Evolutionary conservation across 2,888 invertebrate genomes (phyloP), one percentile per base, ranked within the genome.

Genomic region (Acleris sparsana): DNA sequence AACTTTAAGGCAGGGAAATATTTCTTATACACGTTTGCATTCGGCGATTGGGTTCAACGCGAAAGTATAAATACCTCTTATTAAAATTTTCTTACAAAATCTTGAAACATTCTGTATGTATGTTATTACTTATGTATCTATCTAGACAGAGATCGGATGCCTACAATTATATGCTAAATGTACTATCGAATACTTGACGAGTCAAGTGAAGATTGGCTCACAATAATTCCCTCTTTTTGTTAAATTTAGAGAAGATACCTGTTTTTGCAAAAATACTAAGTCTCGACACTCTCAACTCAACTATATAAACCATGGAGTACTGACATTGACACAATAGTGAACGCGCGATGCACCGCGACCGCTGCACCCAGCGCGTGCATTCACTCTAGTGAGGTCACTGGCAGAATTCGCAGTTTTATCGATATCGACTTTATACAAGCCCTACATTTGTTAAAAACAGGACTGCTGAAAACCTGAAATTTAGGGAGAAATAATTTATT

Each of bases 351-450:
- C 75, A 78, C 76, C 75, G 76, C 46, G 51, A 68, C 69, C 72
- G 77, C 74, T 80, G 83, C 80, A 82, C 78, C 78, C 71, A 70
- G 71, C 71, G 73, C 75, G 74, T 79, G 80, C 81, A 80, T 78
- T 76, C 73, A 73, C 72, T 64, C 60, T 84, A 86, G 87, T 80
- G 87, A 79, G 72, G 87, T 43, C 72, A 67, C 62, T 29, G 25
- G 5, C 33, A 39, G 3, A 39, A 39, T 9, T 13, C 20, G 13
- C 1, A 33, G 39, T 25, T 20, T 68, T 71, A 72, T 79, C 80
- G 79, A 80, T 76, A 71, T 64, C 69, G 51, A 62, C 52, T 63
- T 39, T 3, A 39, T 39, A 39, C 39, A 13, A 9, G 9, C 33
- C 33, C 9, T 9, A 39, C 39, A 39, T 39, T 39, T 39, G 39